Evolutionary conservation across 35 echinoderm and acorn worm genomes (phyloP), one percentile per base, ranked within the genome.

Genomic region (Ptychodera flava): DNA sequence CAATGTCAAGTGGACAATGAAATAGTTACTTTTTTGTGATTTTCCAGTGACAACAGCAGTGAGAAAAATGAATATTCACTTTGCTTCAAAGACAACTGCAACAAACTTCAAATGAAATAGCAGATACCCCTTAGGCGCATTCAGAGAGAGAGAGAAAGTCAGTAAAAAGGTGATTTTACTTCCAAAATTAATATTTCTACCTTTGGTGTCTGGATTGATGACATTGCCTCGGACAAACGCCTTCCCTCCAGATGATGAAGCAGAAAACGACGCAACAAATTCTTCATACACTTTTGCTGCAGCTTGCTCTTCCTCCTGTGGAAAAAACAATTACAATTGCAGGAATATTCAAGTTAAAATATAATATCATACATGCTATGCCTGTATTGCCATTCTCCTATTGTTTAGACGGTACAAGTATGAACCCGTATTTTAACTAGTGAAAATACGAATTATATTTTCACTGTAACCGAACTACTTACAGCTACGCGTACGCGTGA

Each of bases 251-350:
- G 87, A 78, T 29, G 92, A 89, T 30, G 90, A 52, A 15, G 83
- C 92, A 1, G 85, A 76, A 92, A 98, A 98, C 15, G 93, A 93
- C 22, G 95, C 95, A 35, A 98, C 95, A 92, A 98, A 98, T 35
- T 98, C 95, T 81, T 98, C 92, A 79, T 90, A 92, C 1, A 98
- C 90, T 83, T 91, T 94, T 31, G 95, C 95, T 29, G 95, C 88
- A 80, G 94, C 95, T 37, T 94, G 91, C 80, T 98, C 95, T 94
- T 98, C 92, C 53, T 92, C 88, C 95, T 98, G 16, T 1, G 33
- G 33, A 36, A n/a, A 16, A 88, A 36, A 88, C 32, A 32, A 33
- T 12, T 1, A 33, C 28, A 81, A 37, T 1, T 77, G 2, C 45
- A 77, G 45, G 16, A 10, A 85, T 16, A 12, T 35, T 15, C 35